Evolutionary conservation across 2,888 invertebrate genomes (phyloP).

Genomic region (Aleiodes leptofemur): DNA sequence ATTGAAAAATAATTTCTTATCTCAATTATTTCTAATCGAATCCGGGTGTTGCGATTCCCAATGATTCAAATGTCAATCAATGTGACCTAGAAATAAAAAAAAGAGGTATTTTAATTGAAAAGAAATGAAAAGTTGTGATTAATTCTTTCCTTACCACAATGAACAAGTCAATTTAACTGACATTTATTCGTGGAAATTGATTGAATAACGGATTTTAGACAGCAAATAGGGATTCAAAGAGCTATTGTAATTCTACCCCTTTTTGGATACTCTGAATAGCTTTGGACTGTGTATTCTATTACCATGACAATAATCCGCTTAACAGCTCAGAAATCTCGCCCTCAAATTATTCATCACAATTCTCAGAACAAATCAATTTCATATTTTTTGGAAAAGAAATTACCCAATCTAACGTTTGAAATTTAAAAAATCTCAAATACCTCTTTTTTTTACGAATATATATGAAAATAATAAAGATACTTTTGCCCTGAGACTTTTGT

Average conservation of each 20-base stretch:
- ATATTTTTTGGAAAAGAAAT: not conserved
- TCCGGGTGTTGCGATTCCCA: not conserved
- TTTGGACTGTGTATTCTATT: conserved; percentile 1
- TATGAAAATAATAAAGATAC: no score
- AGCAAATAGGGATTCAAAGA: not conserved
- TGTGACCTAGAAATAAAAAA: not conserved
- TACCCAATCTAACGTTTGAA: not conserved
- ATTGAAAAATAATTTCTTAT: no score
- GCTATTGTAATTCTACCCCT: conserved; percentile 4
- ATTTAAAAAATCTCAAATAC: not conserved
- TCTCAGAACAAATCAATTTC: not conserved
- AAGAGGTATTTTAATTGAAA: no score
- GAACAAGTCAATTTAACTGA: not conserved
- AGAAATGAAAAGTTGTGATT: no score
- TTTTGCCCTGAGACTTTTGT: no score
- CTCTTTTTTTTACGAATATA: no score
- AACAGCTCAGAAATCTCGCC: not conserved
- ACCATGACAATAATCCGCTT: conserved; percentile 21
- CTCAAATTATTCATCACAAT: not conserved
- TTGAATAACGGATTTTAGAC: conserved; percentile 9
- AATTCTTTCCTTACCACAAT: not conserved
- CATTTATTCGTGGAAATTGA: conserved; percentile 1
- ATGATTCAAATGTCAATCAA: conserved; percentile 22
- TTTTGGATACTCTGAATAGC: conserved; percentile 5
- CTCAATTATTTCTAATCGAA: not conserved